phyloP scores from a whole-genome alignment of 1,140 invertebrate genomes.

The Mercenaria mercenaria region DNA sequence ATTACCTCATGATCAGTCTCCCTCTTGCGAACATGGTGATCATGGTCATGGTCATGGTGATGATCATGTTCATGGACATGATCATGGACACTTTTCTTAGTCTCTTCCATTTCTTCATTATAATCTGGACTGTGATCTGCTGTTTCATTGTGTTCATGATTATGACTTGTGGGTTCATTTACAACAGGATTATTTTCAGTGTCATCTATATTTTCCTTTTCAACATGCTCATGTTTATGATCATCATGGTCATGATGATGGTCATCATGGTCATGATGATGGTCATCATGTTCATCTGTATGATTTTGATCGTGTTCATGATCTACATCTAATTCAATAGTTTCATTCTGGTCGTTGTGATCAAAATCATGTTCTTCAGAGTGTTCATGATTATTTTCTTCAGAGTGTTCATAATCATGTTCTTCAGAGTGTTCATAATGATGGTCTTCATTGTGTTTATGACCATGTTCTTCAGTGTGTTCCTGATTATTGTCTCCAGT shows the following conservation, averaged over 20 bases:
- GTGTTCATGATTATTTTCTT: not conserved
- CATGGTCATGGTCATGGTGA: conserved; percentile 1
- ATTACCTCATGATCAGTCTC: not conserved
- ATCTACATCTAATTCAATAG: not conserved
- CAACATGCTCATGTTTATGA: too few relatives aligned
- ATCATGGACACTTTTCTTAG: not conserved
- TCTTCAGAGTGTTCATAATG: not conserved
- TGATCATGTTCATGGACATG: too few relatives aligned
- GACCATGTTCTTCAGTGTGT: conserved; percentile 7
- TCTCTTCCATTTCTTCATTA: not conserved
- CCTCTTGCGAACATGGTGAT: not conserved
- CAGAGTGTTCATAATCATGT: conserved; percentile 38
- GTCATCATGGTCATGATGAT: not conserved
- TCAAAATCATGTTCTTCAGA: conserved; percentile 27
- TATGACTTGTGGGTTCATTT: conserved; percentile 20
- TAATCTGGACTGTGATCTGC: not conserved
- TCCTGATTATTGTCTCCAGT: not conserved
- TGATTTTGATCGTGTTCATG: not conserved
- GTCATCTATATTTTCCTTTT: too few relatives aligned
- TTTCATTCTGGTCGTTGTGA: not conserved
- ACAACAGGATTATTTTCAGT: not conserved
- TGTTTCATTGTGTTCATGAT: conserved; percentile 20
- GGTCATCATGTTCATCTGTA: not conserved
- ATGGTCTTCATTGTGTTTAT: conserved; percentile 20
- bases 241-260: conserved; percentile 7